Base-by-base conservation (phyloP, 2,888 invertebrate species). In the Alitta virens region DNA sequence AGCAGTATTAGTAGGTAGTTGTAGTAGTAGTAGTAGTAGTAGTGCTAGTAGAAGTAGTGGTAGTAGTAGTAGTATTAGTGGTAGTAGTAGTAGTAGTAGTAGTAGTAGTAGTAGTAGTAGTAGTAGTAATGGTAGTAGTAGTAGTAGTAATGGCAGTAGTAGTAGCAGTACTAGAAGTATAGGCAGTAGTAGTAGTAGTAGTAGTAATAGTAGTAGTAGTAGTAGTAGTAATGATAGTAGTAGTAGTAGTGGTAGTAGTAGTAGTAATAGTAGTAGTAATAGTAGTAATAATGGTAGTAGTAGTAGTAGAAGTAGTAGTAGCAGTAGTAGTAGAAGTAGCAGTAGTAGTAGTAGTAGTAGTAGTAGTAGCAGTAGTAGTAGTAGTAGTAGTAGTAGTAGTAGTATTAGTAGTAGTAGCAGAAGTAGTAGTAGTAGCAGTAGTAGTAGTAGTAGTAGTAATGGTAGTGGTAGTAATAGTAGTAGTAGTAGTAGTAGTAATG, bases 321-420 rank as follows among this genome's bases (percentile, higher is more conserved):
- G 40, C 40, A 40, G 40, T 16, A 40, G 40, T 16, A 40, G 9
- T 40, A 40, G 40, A 9, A 60, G 56, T 33, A 60, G 59, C 46
- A 43, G 58, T 53, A 60, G 63, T 60, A 43, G 59, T 43, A 60
- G 54, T 53, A 53, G 63, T 53, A 60, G 59, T 60, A 53, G 63
- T 46, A 63, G 54, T 63, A 60, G 63, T 60, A 60, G 63, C 60
- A 43, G 63, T 2, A 27, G 27, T 57, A 50, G 1, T 24, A 25
- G 1, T 58, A 50, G 26, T 24, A 25, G 12, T 50, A 50, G 56
- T 56, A 42, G 42, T n/a, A n/a, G n/a, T n/a, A n/a, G n/a, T n/a
- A n/a, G n/a, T n/a, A n/a, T n/a, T n/a, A n/a, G n/a, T n/a, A n/a
- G n/a, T n/a, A n/a, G n/a, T n/a, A n/a, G n/a, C n/a, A n/a, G n/a